Evolutionary conservation across 2,113 vertebrate genomes (phyloP).

Genomic region (Rhea americana): DNA sequence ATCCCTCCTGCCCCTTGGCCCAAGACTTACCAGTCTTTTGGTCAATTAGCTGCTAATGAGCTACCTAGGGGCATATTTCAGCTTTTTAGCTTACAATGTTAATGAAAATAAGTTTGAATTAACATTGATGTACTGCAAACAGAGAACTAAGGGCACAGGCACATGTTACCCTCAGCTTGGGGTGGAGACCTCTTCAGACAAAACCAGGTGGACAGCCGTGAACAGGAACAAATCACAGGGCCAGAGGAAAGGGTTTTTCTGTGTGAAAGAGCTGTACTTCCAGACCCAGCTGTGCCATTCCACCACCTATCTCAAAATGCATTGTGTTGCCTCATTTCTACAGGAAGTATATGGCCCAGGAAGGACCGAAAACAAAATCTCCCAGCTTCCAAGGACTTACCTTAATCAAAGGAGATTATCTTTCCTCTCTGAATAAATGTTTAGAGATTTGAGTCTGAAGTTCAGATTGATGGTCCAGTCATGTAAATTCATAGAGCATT

Average conservation of each 20-base stretch:
- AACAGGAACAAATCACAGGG: background rate
- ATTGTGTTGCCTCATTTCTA: background rate
- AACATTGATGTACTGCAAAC: fast-evolving
- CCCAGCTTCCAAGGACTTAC: background rate
- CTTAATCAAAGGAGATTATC: background rate
- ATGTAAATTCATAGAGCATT: background rate
- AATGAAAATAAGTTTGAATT: background rate
- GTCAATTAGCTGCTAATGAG: background rate
- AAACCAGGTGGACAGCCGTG: background rate
- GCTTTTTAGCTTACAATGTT: fast-evolving
- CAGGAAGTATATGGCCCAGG: background rate
- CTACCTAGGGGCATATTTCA: background rate
- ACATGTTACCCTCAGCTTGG: background rate
- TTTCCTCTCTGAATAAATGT: background rate
- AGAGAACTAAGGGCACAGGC: background rate
- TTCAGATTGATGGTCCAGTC: background rate
- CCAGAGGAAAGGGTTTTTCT: background rate
- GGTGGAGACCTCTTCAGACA: background rate
- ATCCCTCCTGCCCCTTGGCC: background rate
- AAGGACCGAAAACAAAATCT: background rate
- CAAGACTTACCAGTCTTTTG: background rate
- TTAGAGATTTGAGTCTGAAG: background rate
- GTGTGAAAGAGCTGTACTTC: background rate
- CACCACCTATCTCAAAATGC: background rate
- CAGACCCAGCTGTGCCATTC: background rate